These are phyloP conservation scores for Bombus difficillimus DNA, from an alignment of 1,140 invertebrate species.

Conservation along the genomic window DNA sequence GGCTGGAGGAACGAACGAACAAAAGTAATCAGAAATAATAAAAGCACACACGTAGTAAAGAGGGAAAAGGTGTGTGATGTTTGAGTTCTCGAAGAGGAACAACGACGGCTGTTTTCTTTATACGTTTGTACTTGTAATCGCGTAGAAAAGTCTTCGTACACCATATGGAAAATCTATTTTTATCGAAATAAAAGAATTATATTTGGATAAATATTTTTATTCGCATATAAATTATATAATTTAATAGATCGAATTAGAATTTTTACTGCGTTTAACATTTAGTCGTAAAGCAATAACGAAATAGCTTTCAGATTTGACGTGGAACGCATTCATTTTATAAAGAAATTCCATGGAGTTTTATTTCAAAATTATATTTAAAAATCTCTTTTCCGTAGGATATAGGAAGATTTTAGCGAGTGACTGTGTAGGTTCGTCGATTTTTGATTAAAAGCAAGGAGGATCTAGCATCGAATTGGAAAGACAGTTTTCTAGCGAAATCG, in stretches of 20 bases:
- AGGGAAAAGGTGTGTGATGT: slow-evolving; percentile 14
- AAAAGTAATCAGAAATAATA: slow-evolving; percentile 32
- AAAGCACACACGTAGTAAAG: slow-evolving; percentile 31
- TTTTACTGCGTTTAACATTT: not conserved
- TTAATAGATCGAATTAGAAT: not conserved
- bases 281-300: not conserved
- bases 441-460: not conserved
- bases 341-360: not conserved
- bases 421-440: not conserved
- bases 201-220: not conserved
- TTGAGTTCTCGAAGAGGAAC: not conserved
- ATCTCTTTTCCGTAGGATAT: not conserved
- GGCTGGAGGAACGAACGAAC: not conserved
- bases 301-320: not conserved
- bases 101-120: slow-evolving; percentile 30
- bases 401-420: too few species aligned
- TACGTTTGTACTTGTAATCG: not conserved
- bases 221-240: not conserved
- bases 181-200: too few species aligned
- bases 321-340: not conserved
- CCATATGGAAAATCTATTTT: not conserved
- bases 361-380: not conserved
- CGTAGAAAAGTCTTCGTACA: not conserved
- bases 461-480: not conserved
- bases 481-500: not conserved